Evolutionary conservation across 1,140 invertebrate genomes (phyloP), one percentile per base, ranked within the genome.

Genomic region (Saccostrea cuccullata): DNA sequence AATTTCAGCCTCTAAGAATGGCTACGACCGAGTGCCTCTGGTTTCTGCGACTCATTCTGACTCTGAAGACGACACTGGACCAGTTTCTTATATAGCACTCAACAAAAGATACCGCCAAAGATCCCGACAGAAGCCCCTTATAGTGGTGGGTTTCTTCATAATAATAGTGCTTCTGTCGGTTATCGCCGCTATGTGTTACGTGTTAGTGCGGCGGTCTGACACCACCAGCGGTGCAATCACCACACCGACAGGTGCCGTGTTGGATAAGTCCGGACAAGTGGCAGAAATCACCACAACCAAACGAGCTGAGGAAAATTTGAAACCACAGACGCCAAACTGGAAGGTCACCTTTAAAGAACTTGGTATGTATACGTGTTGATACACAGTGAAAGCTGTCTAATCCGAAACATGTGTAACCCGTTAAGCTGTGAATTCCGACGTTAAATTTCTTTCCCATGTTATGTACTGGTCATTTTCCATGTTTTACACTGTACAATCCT

Each of bases 131-230:
- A 77, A 36, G 30, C 70, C 70, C 5, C 30, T 77, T 36, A 23
- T 77, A 9, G 70, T 30, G 26, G 70, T 26, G 11, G 70, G 70
- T 4, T 12, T 36, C 4, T 5, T 77, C 5, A 26, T 77, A 13
- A 77, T 77, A 15, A 77, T 77, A 13, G 70, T 77, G 15, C 70
- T 77, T 12, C 26, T 77, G 15, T 15, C 70, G 26, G 70, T 77
- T 26, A 77, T 77, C 8, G 8, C 26, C 15, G 70, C 70, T 11
- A 77, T 77, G 70, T 77, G 70, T 77, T 77, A 77, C 26, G 70
- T 77, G 2, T 30, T 77, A 77, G 23, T 77, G 26, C 30, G 9
- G 4, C 70, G 70, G 13, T 15, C 70, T 15, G 12, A 77, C 1
- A 26, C 70, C 70, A 30, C 26, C 70, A 77, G 70, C 20, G 15